These are phyloP conservation scores for Hemiscyllium ocellatum DNA, from an alignment of 2,113 vertebrate genomes.

Conservation along the genomic window DNA sequence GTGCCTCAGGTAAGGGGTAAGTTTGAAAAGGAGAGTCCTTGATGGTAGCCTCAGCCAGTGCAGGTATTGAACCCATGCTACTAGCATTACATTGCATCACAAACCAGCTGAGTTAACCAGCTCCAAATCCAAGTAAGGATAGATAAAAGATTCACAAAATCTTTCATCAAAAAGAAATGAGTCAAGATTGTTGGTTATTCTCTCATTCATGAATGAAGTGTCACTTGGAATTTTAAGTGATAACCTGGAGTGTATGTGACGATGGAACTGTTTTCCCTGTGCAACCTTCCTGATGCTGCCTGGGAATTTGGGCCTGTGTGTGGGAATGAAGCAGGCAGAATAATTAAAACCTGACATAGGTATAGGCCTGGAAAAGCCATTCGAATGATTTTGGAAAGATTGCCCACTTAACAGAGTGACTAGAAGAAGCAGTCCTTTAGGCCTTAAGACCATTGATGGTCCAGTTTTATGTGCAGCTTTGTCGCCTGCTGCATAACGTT, in stretches of 20 bases:
- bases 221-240: background rate
- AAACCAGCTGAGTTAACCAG: too few species aligned
- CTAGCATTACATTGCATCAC: too few species aligned
- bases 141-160: background rate
- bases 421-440: background rate
- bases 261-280: background rate
- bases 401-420: background rate
- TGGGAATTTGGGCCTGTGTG: background rate
- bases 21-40: too few species aligned
- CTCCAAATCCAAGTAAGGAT: background rate
- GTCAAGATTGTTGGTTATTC: background rate
- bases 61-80: too few species aligned
- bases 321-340: background rate
- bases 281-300: background rate
- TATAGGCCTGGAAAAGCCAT: background rate
- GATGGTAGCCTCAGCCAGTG: too few species aligned
- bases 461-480: background rate
- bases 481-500: background rate
- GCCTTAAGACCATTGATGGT: background rate
- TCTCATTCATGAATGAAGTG: background rate
- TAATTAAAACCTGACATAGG: background rate
- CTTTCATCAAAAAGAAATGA: background rate
- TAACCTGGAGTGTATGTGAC: background rate
- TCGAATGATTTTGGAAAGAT: background rate
- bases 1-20: too few species aligned